Base-by-base conservation (phyloP, 92 coral and sea anemone genomes). In the Heliopora coerulea region DNA sequence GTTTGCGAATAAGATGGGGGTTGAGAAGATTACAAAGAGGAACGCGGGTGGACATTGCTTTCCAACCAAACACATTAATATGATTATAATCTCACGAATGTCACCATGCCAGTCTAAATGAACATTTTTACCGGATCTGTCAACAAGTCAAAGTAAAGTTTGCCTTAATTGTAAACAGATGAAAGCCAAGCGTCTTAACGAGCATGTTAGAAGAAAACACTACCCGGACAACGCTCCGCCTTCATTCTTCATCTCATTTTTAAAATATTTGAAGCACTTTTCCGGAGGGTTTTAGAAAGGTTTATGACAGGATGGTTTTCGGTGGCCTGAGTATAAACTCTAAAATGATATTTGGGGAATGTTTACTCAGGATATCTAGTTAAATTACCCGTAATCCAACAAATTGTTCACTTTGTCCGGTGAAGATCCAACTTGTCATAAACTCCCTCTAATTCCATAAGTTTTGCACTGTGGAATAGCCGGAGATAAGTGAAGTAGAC, bases 81-180 rank as follows among this genome's bases (percentile, higher is more conserved):
- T 50, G 76, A 69, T 69, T 42, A 49, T 44, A 54, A 69, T 69
- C 76, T 28, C 54, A 24, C 3, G 21, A 11, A 69, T 49, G 46
- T 15, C 37, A 30, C 14, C 56, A 11, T 69, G 76, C 50, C 76
- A 69, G 49, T 49, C 33, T n/a, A 49, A 52, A 69, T 54, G 61
- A 49, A 67, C 28, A 24, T 31, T 69, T 69, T 49, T 49, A 18
- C 28, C 29, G 59, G 21, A 69, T 69, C 61, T 62, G 29, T 69
- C 76, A 69, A 69, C 76, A 69, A 69, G 48, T 54, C 49, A 30
- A 49, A 69, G 62, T 34, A 56, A 49, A 31, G 33, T 52, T 20
- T 35, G 28, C 46, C 60, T 5, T 69, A 69, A 69, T 69, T 69
- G 56, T 52, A 50, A 52, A 69, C 76, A 49, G 76, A 69, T 69